These are phyloP conservation scores for Parnassius orleans DNA, from an alignment of 2,888 invertebrate species.

Conservation along the genomic window DNA sequence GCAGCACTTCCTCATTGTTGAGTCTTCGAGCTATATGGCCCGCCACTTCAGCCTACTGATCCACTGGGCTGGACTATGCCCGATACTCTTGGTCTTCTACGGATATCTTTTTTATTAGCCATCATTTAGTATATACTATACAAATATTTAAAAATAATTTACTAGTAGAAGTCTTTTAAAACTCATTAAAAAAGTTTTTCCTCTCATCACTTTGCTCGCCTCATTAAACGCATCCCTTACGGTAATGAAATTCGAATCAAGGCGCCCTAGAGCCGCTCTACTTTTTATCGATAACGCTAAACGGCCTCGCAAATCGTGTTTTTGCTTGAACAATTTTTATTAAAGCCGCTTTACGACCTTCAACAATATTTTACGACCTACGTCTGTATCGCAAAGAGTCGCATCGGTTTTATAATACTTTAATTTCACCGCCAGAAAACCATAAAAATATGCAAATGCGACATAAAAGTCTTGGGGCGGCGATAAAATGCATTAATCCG, in stretches of 20 bases:
- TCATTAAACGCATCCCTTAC: slow-evolving; percentile 29
- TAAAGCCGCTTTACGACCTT: slow-evolving; percentile 66
- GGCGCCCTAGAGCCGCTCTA: slow-evolving; percentile 27
- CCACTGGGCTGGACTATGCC: background rate
- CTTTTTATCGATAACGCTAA: slow-evolving; percentile 45
- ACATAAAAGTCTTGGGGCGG: slow-evolving; percentile 62
- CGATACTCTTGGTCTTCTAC: no score
- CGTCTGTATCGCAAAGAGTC: slow-evolving; percentile 69
- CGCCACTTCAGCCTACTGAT: no score
- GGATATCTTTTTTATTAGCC: no score
- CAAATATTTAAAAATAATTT: slow-evolving; percentile 5
- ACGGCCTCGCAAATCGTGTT: slow-evolving; percentile 63
- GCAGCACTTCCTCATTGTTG: no score
- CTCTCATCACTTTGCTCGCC: slow-evolving; percentile 16
- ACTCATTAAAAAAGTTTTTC: slow-evolving; percentile 24
- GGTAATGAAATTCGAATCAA: slow-evolving; percentile 27
- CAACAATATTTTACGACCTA: slow-evolving; percentile 74
- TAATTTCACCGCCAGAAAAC: slow-evolving; percentile 77
- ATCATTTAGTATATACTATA: background rate
- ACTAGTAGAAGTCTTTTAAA: background rate
- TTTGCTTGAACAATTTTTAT: slow-evolving; percentile 72
- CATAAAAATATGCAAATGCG: slow-evolving; percentile 78
- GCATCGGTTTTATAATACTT: slow-evolving; percentile 75
- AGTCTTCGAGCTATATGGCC: no score
- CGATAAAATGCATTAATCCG: slow-evolving; percentile 62